phyloP scores from a whole-genome alignment of 1,140 invertebrate species.

The Anagrus nilaparvatae region DNA sequence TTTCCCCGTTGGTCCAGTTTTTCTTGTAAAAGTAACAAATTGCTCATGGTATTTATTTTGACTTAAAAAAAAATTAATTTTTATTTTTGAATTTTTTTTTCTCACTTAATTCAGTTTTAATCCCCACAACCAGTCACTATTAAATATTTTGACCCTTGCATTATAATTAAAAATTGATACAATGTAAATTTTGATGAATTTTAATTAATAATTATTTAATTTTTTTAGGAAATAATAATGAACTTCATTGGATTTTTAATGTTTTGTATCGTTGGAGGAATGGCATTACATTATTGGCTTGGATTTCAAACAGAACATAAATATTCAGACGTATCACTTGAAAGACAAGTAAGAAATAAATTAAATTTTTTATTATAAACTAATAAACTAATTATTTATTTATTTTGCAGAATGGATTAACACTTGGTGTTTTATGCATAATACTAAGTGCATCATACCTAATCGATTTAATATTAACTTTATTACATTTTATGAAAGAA shows the following conservation, averaged over 20 bases:
- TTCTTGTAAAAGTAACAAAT: too few relatives aligned
- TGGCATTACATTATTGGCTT: constrained; percentile 77
- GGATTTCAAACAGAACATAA: constrained; percentile 69
- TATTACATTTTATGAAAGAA: constrained; percentile 61
- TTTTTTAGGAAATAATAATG: constrained; percentile 75
- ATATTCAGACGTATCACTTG: constrained; percentile 53
- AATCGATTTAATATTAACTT: constrained; percentile 62
- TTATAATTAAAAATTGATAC: constrained; percentile 4
- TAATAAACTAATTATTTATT: constrained; percentile 9
- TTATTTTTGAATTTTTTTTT: not conserved
- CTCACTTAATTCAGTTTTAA: constrained; percentile 22
- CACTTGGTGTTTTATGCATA: constrained; percentile 66
- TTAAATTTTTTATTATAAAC: constrained; percentile 1
- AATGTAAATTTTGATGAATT: constrained; percentile 3
- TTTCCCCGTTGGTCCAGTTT: too few relatives aligned
- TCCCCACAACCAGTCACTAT: too few relatives aligned
- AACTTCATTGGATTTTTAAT: constrained; percentile 73
- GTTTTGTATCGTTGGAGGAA: constrained; percentile 72
- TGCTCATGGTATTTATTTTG: too few relatives aligned
- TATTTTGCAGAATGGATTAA: constrained; percentile 56
- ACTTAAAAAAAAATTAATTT: not conserved
- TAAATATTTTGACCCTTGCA: too few relatives aligned
- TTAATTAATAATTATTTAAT: constrained; percentile 11
- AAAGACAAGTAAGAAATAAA: constrained; percentile 49
- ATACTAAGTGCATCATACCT: constrained; percentile 67